These are phyloP conservation scores for Montipora foliosa DNA, from an alignment of 64 coral and sea anemone genomes.

Conservation along the genomic window DNA sequence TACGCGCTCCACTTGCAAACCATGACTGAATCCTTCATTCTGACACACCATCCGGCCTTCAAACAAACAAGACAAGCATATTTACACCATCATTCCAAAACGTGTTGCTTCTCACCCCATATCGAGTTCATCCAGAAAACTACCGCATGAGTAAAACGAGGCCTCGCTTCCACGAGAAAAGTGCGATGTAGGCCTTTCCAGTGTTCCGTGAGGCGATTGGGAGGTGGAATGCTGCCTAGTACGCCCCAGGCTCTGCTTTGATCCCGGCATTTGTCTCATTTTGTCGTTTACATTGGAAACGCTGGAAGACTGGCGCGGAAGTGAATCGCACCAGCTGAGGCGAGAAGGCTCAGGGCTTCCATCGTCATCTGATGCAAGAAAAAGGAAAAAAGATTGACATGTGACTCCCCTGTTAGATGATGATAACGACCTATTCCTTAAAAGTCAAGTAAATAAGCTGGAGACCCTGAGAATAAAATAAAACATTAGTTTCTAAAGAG, in stretches of 20 bases:
- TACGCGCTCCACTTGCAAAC: too few species aligned
- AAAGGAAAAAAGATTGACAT: background rate
- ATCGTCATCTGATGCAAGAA: constrained; percentile 8
- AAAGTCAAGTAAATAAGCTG: background rate
- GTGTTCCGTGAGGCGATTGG: background rate
- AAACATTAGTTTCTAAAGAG: too few species aligned
- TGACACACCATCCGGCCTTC: too few species aligned
- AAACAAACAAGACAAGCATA: too few species aligned
- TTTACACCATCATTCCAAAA: too few species aligned
- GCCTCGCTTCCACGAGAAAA: constrained; percentile 82
- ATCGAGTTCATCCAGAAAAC: constrained; percentile 86
- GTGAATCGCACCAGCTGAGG: constrained; percentile 76
- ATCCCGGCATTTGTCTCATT: constrained; percentile 70
- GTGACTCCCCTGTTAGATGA: background rate
- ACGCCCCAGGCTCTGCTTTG: constrained; percentile 62
- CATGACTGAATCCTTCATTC: too few species aligned
- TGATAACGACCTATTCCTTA: background rate
- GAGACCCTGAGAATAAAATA: too few species aligned
- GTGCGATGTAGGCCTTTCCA: constrained; percentile 56
- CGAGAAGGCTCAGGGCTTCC: constrained; percentile 15
- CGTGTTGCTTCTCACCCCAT: constrained; percentile 13
- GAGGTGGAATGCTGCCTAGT: constrained; percentile 33
- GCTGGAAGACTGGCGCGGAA: constrained; percentile 66
- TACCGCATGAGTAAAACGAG: constrained; percentile 98
- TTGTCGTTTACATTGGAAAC: constrained; percentile 69